phyloP scores from a whole-genome alignment of 1,140 invertebrate genomes.

The Drosophila simulans region DNA sequence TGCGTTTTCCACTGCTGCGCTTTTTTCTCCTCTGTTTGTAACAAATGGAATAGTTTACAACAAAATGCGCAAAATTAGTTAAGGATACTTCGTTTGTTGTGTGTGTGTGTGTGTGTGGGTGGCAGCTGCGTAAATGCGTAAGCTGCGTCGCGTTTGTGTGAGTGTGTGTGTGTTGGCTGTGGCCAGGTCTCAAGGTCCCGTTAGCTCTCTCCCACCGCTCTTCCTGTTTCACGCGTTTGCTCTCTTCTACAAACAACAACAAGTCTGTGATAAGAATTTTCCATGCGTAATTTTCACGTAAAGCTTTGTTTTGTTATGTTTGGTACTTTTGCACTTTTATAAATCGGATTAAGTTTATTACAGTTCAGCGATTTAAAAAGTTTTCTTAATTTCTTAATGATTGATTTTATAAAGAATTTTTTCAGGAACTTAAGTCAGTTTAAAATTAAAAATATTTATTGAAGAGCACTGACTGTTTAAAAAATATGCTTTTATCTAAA shows the following conservation, averaged over 20 bases:
- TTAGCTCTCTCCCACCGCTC: slow-evolving; percentile 3
- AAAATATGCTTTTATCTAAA: no score
- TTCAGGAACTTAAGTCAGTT: no score
- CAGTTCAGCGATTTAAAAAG: no score
- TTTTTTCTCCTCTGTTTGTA: slow-evolving; percentile 12
- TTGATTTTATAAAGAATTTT: no score
- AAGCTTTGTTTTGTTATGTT: slow-evolving; percentile 38
- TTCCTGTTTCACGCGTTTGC: slow-evolving; percentile 13
- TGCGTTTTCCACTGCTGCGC: background rate
- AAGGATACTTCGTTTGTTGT: slow-evolving; percentile 42
- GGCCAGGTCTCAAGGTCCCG: slow-evolving; percentile 49
- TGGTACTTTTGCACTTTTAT: background rate
- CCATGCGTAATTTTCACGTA: slow-evolving; percentile 43
- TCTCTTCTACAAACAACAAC: slow-evolving; percentile 32
- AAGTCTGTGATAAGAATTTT: slow-evolving; percentile 65
- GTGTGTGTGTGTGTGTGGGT: slow-evolving; percentile 24
- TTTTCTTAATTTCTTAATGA: no score
- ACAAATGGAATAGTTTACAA: slow-evolving; percentile 5
- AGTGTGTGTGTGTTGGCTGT: slow-evolving; percentile 56
- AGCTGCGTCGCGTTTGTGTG: slow-evolving; percentile 42
- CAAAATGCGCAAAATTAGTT: slow-evolving; percentile 45
- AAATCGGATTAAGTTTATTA: no score
- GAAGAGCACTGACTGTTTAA: no score
- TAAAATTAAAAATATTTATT: no score
- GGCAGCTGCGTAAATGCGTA: slow-evolving; percentile 68